These are phyloP conservation scores for Melinopterus prodromus DNA, from an alignment of 2,888 invertebrate genomes.

Conservation along the genomic window DNA sequence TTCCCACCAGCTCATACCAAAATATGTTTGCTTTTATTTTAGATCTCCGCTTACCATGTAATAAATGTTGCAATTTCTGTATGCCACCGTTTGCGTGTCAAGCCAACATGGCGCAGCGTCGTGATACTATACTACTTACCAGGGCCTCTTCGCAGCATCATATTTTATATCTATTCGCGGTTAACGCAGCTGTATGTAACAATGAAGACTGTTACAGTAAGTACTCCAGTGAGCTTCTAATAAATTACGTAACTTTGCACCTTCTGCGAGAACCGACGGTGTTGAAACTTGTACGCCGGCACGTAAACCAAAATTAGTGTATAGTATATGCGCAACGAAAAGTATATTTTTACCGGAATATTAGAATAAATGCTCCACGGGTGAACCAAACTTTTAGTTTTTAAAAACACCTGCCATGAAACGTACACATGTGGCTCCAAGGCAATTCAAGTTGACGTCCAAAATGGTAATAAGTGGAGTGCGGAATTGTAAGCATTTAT, in stretches of 20 bases:
- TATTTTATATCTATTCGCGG: slow-evolving; percentile 37
- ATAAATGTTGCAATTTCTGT: neutral
- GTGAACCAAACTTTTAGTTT: neutral
- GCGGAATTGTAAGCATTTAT: too few relatives aligned
- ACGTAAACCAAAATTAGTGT: neutral
- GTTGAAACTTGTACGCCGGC: neutral
- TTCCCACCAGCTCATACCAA: too few relatives aligned
- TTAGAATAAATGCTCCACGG: neutral
- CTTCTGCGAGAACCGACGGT: neutral
- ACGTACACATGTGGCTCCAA: neutral
- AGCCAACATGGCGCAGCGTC: neutral
- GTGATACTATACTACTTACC: neutral
- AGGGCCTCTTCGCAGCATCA: slow-evolving; percentile 33
- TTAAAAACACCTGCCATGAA: neutral
- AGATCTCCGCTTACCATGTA: neutral
- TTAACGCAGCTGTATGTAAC: slow-evolving; percentile 36
- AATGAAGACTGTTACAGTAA: slow-evolving; percentile 29
- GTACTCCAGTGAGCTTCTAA: slow-evolving; percentile 4
- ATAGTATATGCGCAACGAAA: neutral
- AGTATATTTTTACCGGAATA: neutral
- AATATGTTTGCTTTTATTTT: neutral
- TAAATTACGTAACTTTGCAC: neutral
- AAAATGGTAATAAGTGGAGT: too few relatives aligned
- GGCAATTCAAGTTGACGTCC: neutral
- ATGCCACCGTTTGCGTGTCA: neutral